Conservation (phyloP, 2,113 vertebrate species). For the Passer domesticus region DNA sequence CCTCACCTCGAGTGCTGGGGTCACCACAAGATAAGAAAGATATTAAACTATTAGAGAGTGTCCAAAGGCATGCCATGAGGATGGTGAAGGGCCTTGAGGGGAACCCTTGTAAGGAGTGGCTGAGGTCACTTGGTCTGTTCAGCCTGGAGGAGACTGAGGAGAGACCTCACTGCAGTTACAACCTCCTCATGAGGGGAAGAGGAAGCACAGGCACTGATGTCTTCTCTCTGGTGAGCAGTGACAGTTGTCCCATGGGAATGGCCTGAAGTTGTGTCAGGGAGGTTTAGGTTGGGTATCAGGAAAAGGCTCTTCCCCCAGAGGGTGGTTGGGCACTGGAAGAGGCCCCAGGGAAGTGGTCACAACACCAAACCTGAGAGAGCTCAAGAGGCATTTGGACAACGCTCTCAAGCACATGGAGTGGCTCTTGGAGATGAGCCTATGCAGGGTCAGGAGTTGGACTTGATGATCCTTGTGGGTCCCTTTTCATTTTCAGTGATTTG, state of each 20-base stretch:
- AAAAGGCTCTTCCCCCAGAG: not conserved
- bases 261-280: not conserved
- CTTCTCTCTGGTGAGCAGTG: not conserved
- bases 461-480: rapidly evolving
- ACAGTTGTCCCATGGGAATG: not conserved
- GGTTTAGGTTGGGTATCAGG: not conserved
- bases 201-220: not conserved
- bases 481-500: not conserved
- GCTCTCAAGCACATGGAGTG: not conserved
- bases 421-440: not conserved
- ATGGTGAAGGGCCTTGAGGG: not conserved
- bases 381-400: not conserved
- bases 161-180: not conserved
- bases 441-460: not conserved
- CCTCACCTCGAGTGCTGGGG: not conserved
- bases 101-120: not conserved
- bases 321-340: not conserved
- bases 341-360: not conserved
- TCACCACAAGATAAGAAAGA: not conserved
- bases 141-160: not conserved
- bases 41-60: not conserved
- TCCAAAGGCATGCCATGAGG: rapidly evolving
- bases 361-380: not conserved
- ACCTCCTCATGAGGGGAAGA: not conserved
- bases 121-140: not conserved